Evolutionary conservation across 2,888 invertebrate species (phyloP), one percentile per base, ranked within the genome.

Genomic region (Megamerina dolium): DNA sequence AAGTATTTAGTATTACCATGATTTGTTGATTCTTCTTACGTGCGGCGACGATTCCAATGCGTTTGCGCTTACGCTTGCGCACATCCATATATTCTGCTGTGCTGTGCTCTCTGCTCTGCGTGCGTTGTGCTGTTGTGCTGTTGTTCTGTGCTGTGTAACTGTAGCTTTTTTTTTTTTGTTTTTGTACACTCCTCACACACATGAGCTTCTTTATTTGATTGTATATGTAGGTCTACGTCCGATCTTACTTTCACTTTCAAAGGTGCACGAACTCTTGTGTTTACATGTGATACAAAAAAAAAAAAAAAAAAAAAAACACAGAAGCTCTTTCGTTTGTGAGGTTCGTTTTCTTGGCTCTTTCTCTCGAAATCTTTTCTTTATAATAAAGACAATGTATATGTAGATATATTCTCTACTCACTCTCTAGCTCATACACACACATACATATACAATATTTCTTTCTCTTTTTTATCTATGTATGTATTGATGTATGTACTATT

Each of bases 211-310:
- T 35, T 42, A 36, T 38, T 34, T 37, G 33, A 26, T 31, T 44
- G 68, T 69, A 66, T 70, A 68, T 67, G 69, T 70, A 70, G 69
- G 70, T 70, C 68, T 68, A 64, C 65, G 69, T 66, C 69, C 70
- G 67, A 67, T 63, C 59, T 63, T 66, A 68, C 70, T 70, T 70
- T 70, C 70, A 69, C 70, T 70, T 68, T 70, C 68, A 63, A 67
- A 70, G 68, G 68, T 70, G 60, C 64, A 68, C 65, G 68, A 68
- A 69, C 69, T 68, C 62, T 67, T 61, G 57, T 66, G 66, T 64
- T 63, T 62, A 66, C 62, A 64, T 38, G 37, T 42, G 41, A 35
- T 41, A 45, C 31, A 29, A 43, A 45, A 31, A 43, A n/a, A n/a
- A n/a, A n/a, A n/a, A n/a, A n/a, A n/a, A n/a, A n/a, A n/a, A n/a